Conservation (phyloP, 2,888 invertebrate species). For the Mythimna pallens region DNA sequence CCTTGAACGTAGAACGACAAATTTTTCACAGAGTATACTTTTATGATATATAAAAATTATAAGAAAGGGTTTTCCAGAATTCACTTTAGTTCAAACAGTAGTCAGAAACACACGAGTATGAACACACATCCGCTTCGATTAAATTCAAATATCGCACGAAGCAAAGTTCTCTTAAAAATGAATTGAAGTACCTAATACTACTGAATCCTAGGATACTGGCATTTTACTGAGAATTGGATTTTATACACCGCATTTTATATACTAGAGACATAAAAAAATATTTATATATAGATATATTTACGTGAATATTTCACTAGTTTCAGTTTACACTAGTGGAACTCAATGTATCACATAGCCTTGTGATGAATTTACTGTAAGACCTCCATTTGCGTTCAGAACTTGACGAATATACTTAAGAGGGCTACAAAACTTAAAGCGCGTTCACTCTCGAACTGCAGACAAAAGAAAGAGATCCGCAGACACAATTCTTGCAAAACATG, state of each 20-base stretch:
- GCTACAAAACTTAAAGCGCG: no score
- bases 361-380: background rate
- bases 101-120: background rate
- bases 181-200: constrained; percentile 11
- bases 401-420: background rate
- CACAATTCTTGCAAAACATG: no score
- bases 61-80: no score
- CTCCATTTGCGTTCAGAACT: background rate
- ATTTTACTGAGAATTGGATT: constrained; percentile 1
- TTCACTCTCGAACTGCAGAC: no score
- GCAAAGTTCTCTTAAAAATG: constrained; percentile 12
- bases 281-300: constrained; percentile 3
- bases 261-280: background rate
- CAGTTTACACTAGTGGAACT: background rate
- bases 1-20: no score
- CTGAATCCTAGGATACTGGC: background rate
- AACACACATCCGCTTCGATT: constrained; percentile 1
- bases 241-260: background rate
- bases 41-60: no score
- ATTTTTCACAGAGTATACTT: no score
- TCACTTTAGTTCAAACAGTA: background rate
- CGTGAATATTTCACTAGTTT: background rate
- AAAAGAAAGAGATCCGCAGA: no score
- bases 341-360: background rate
- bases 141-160: constrained; percentile 12